Base-by-base conservation (phyloP, 2,113 vertebrate genomes). In the Melanerpes aurifrons region DNA sequence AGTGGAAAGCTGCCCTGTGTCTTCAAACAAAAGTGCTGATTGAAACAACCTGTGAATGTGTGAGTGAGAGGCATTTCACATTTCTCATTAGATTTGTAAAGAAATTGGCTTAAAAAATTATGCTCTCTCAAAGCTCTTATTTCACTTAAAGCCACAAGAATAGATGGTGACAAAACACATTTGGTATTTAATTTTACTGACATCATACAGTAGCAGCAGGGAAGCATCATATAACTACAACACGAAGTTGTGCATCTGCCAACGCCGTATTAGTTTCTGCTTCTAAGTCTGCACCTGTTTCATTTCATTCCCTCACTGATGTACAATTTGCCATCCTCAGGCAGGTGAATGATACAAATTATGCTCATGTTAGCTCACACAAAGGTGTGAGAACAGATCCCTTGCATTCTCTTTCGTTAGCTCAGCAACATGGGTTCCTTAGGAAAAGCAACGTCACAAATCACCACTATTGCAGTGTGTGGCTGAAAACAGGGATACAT, bases 261-360 rank as follows among this genome's bases (percentile, higher is more conserved):
- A 96, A 45, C 7, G 6, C 68, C 71, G 71, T 81, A 93, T 96
- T 87, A 90, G 72, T 87, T 97, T 95, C 96, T 96, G 77, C 94
- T 74, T 64, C 85, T 92, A 88, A 91, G 61, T 62, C 89, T 87
- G 91, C 94, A 97, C 94, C 96, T 96, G 92, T 94, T 85, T 74
- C 43, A 90, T 78, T 94, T 94, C 87, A 86, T 91, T 96, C 91
- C 86, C 67, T 68, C 84, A 61, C 67, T 69, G 68, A 72, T 77
- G 87, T 69, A 40, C 37, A 82, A 86, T 74, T 86, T 1, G 31
- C 62, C 1, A 0, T 56, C 78, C 77, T 35, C 90, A 68, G 93
- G 69, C 64, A 90, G 56, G 62, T 89, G 89, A 94, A 79, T 45
- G 54, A 88, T 8, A 94, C 47, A 61, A 68, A 75, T 59, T 77